phyloP scores from a whole-genome alignment of 2,888 invertebrate genomes.

The Callyntrura sp. region DNA sequence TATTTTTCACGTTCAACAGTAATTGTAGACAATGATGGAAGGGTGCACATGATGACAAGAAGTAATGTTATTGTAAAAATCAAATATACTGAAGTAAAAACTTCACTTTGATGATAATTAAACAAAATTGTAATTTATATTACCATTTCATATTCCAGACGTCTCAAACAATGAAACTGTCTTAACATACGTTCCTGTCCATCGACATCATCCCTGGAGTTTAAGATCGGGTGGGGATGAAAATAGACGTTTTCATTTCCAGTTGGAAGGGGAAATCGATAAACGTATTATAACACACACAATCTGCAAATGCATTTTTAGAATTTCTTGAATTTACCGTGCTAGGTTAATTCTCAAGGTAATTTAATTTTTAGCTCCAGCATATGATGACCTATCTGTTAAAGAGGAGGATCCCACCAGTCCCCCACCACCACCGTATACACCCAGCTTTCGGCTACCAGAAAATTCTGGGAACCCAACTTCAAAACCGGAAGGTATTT shows the following conservation, averaged over 20 bases:
- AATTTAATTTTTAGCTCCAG: slow-evolving; percentile 50
- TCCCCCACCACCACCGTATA: slow-evolving; percentile 62
- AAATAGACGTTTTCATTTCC: slow-evolving; percentile 1
- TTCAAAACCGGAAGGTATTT: not conserved
- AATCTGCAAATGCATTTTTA: not conserved
- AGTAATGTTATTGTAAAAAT: too few species aligned
- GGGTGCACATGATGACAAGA: not conserved
- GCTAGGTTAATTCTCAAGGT: not conserved
- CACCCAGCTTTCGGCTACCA: slow-evolving; percentile 41
- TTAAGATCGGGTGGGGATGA: not conserved
- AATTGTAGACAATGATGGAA: not conserved
- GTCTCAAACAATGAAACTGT: slow-evolving; percentile 1
- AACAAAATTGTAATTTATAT: too few species aligned
- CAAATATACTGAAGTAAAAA: too few species aligned
- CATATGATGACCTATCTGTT: slow-evolving; percentile 52
- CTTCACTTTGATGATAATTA: too few species aligned
- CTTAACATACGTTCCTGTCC: not conserved
- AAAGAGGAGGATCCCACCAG: slow-evolving; percentile 37
- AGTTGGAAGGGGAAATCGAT: slow-evolving; percentile 37
- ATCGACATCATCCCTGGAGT: slow-evolving; percentile 59
- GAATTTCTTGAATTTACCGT: not conserved
- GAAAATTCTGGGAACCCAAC: not conserved
- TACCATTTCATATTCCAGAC: too few species aligned
- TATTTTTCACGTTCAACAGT: slow-evolving; percentile 12
- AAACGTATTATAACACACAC: slow-evolving; percentile 41